Base-by-base conservation (phyloP, 2,888 invertebrate genomes). In the Metalampra italica region DNA sequence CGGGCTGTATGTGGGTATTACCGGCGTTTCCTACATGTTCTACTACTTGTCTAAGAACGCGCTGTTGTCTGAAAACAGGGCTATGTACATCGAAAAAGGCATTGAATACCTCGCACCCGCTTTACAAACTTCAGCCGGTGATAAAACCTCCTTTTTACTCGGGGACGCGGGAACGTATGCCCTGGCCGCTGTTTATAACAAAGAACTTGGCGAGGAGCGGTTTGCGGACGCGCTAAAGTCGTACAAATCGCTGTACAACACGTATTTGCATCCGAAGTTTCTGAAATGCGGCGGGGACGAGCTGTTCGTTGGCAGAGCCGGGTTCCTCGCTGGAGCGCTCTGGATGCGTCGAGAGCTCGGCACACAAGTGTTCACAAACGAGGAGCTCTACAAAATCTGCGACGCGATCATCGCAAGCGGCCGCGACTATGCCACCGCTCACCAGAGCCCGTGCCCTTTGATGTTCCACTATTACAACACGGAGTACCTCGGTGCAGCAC, bases 251-350 rank as follows among this genome's bases (percentile, higher is more conserved):
- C 76, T 90, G 8, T 78, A 86, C 37, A 50, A 49, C 9, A 64
- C 64, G 9, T 88, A 77, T 53, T 60, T 88, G 22, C 74, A 76
- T 47, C 79, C 84, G 0, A 83, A 74, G 56, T 94, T 93, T 62
- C 79, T 92, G 9, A 90, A 90, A 65, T 91, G 91, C 66, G 94
- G 94, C 13, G 94, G 94, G 32, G 96, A 97, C 78, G 97, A 97
- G 75, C 83, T 96, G 15, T 93, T 97, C 65, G 95, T 96, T 0
- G 97, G 97, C 0, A 90, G 97, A 54, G 93, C 96, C 40, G 97
- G 97, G 0, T 97, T 94, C 64, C 73, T 97, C 0, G 93, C 93
- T 57, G 96, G 96, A 5, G 92, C 93, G 5, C 74, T 95, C 29
- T 95, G 95, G 93, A 73, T 97, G 30, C 85, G 90, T 14, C 90